phyloP scores from a whole-genome alignment of 2,113 vertebrate species.

The Atherinomorus stipes region DNA sequence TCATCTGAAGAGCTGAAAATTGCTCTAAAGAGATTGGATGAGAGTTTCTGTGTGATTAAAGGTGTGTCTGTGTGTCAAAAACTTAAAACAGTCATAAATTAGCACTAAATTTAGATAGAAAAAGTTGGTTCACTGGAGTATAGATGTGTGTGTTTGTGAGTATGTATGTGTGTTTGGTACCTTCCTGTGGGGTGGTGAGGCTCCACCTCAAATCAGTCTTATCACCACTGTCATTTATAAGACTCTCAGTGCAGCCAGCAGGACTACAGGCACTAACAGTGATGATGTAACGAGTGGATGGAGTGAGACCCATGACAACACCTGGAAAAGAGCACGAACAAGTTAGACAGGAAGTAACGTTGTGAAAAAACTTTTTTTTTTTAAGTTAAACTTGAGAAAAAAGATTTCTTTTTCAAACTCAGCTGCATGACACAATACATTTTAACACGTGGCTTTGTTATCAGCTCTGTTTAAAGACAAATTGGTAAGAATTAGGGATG shows the following conservation, averaged over 20 bases:
- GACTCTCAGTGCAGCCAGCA: slow-evolving; percentile 89
- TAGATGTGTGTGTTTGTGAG: slow-evolving; percentile 13
- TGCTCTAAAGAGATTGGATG: not conserved
- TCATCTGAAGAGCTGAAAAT: slow-evolving; percentile 18
- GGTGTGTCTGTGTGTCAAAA: not conserved
- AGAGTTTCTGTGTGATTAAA: slow-evolving; percentile 19
- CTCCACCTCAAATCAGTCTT: slow-evolving; percentile 74
- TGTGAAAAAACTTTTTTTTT: not conserved
- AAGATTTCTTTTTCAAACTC: not conserved
- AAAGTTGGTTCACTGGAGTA: not conserved
- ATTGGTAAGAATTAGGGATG: not conserved
- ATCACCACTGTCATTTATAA: slow-evolving; percentile 43
- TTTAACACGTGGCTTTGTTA: too few species aligned
- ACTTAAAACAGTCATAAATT: slow-evolving; percentile 11
- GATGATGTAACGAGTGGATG: slow-evolving; percentile 88
- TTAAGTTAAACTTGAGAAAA: not conserved
- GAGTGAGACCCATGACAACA: slow-evolving; percentile 87
- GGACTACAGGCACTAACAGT: slow-evolving; percentile 90
- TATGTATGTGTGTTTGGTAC: slow-evolving; percentile 89
- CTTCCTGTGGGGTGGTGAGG: slow-evolving; percentile 94
- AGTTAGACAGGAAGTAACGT: not conserved
- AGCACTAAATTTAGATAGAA: not conserved
- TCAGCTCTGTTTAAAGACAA: not conserved
- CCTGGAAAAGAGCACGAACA: slow-evolving; percentile 78
- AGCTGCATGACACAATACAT: not conserved